Percentiles rank a stretch among this genome's conserved stretches.
Evolutionary conservation across 2,888 invertebrate species (phyloP).

Genomic region (Biston betularia): DNA sequence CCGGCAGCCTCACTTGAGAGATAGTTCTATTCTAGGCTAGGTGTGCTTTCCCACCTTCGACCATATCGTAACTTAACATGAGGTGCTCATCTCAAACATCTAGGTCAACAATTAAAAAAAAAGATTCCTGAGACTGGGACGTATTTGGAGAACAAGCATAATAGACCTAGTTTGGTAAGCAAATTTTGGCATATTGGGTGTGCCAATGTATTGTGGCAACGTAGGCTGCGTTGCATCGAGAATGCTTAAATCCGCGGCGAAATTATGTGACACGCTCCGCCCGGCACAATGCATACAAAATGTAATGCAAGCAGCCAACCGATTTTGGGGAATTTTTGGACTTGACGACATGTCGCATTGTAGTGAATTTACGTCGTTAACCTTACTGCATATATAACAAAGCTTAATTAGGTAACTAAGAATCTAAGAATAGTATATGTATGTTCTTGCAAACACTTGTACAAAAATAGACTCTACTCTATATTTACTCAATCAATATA

Average conservation of each 20-base stretch:
- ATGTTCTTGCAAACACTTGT: no score
- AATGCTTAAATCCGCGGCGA: slow-evolving; percentile 1
- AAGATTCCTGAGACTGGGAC: no score
- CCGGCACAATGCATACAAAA: slow-evolving; percentile 1
- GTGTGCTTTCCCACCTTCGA: no score
- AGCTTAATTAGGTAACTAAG: slow-evolving; percentile 18
- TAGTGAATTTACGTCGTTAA: neutral
- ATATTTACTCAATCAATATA: no score
- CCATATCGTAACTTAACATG: no score
- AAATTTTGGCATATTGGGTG: slow-evolving; percentile 1
- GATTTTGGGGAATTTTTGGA: slow-evolving; percentile 1
- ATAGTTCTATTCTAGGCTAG: no score
- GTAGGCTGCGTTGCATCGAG: neutral
- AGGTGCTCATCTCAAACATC: no score
- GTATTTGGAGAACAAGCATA: no score
- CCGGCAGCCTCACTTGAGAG: no score
- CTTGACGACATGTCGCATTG: neutral
- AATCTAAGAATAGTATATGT: no score
- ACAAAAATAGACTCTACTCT: no score
- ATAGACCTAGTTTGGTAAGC: neutral
- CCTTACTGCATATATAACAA: neutral
- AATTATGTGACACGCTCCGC: neutral
- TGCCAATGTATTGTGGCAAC: neutral
- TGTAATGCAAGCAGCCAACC: slow-evolving; percentile 15
- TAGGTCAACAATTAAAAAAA: no score